Conservation (phyloP, 2,797 vertebrate genomes). For the Sylvia borin region DNA sequence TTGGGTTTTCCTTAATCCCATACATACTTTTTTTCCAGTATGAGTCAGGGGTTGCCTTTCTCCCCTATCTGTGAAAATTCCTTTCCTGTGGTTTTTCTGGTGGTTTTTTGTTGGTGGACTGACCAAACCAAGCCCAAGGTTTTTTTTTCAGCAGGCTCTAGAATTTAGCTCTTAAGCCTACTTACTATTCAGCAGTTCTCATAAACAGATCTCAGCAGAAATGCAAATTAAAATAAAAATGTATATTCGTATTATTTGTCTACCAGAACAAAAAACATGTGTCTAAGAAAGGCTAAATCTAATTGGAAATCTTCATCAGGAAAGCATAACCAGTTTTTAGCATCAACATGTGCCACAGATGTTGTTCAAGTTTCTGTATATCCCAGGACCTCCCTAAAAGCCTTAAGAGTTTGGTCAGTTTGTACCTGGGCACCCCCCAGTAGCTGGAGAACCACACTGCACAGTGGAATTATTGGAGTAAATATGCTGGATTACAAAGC, state of each 20-base stretch:
- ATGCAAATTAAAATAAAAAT: neutral
- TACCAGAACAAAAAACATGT: neutral
- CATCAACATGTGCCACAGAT: neutral
- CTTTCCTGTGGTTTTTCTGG: neutral
- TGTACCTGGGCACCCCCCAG: neutral
- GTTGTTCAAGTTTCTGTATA: neutral
- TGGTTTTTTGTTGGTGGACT: neutral
- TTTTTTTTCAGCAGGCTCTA: neutral
- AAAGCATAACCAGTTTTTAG: neutral
- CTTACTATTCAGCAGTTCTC: neutral
- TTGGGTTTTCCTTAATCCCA: conserved; percentile 23
- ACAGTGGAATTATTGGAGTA: neutral
- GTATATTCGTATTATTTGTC: neutral
- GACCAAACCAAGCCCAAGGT: neutral
- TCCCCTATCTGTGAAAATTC: neutral
- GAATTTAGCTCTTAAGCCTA: neutral
- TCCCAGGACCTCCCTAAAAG: neutral
- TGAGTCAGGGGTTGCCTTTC: neutral
- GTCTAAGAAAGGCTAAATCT: neutral
- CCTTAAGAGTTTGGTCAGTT: neutral
- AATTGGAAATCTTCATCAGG: neutral
- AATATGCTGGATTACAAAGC: neutral
- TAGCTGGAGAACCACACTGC: neutral
- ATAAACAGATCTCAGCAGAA: neutral
- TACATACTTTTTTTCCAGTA: neutral